Percentiles rank a stretch among this genome's conserved stretches.
Conservation (phyloP, 1,140 invertebrate genomes). For the Drosophila jambulina region DNA sequence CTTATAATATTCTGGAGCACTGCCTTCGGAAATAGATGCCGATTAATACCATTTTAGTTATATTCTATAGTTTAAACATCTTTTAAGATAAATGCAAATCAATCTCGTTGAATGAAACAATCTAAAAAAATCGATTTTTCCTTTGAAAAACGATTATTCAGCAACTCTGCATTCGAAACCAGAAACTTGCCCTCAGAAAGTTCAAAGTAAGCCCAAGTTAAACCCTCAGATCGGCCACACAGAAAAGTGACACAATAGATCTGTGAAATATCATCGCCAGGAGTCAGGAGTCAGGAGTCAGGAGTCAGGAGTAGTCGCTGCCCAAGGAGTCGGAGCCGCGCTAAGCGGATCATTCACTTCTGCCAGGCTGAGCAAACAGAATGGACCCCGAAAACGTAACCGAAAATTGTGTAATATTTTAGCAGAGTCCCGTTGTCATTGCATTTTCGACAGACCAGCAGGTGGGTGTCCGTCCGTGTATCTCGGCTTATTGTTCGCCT, state of each 20-base stretch:
- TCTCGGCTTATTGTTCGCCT: constrained; percentile 29
- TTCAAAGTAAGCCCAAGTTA: neutral
- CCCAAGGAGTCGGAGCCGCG: neutral
- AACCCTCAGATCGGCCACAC: neutral
- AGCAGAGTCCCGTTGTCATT: constrained; percentile 35
- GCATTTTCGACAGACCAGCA: constrained; percentile 24
- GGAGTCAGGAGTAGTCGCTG: neutral
- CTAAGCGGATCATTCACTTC: constrained; percentile 50
- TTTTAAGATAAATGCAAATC: too few species aligned
- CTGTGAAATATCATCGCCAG: constrained; percentile 19
- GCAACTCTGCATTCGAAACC: too few species aligned
- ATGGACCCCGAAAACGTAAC: constrained; percentile 17
- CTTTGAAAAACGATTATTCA: neutral
- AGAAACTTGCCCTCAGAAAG: neutral
- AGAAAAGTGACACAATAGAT: constrained; percentile 16
- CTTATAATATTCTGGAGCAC: too few species aligned
- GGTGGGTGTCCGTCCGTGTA: constrained; percentile 14
- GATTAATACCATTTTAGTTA: too few species aligned
- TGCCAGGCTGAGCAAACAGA: constrained; percentile 44
- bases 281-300: neutral
- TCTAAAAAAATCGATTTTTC: neutral
- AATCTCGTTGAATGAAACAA: too few species aligned
- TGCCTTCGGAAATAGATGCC: too few species aligned
- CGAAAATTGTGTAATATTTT: constrained; percentile 28
- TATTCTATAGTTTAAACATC: too few species aligned